Percentiles rank a stretch among this genome's conserved stretches.
These are phyloP conservation scores for Xestia sexstrigata DNA, from an alignment of 2,888 invertebrate genomes.

Conservation along the genomic window DNA sequence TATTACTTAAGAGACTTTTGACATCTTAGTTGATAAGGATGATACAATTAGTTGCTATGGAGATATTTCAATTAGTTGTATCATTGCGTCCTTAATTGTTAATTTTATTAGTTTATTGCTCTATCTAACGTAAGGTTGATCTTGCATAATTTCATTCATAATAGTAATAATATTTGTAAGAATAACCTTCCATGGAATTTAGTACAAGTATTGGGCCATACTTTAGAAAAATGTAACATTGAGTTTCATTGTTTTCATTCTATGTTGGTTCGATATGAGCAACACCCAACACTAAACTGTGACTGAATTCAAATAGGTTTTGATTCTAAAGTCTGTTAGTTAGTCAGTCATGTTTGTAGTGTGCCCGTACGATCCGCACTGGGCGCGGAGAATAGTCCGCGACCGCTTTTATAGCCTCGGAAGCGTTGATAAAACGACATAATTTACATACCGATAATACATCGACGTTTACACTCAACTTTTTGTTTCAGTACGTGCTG, in stretches of 20 bases:
- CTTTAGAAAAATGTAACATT: conserved; percentile 28
- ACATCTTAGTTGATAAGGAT: conserved; percentile 34
- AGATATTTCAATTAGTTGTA: conserved; percentile 7
- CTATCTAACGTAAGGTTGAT: conserved; percentile 17
- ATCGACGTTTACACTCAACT: conserved; percentile 48
- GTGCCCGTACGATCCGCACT: conserved; percentile 89
- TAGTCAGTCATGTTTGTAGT: conserved; percentile 74
- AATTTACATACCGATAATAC: conserved; percentile 69
- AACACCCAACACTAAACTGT: conserved; percentile 25
- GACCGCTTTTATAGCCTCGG: conserved; percentile 82
- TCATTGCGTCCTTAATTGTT: conserved; percentile 15
- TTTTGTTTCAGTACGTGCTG: conserved; percentile 55
- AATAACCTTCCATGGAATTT: conserved; percentile 34
- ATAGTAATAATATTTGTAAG: conserved; percentile 11
- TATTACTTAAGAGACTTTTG: conserved; percentile 33
- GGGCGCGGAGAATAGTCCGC: conserved; percentile 73
- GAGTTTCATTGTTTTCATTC: conserved; percentile 24
- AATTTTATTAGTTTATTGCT: conserved; percentile 45
- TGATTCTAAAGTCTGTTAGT: conserved; percentile 29
- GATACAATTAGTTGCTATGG: conserved; percentile 48
- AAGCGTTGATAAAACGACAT: conserved; percentile 67
- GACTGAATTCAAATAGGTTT: conserved; percentile 21
- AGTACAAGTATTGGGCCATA: conserved; percentile 25
- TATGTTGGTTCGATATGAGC: conserved; percentile 19
- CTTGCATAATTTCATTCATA: conserved; percentile 57